Base-by-base conservation (phyloP, 2,797 vertebrate species). In the Dicrostonyx torquatus region DNA sequence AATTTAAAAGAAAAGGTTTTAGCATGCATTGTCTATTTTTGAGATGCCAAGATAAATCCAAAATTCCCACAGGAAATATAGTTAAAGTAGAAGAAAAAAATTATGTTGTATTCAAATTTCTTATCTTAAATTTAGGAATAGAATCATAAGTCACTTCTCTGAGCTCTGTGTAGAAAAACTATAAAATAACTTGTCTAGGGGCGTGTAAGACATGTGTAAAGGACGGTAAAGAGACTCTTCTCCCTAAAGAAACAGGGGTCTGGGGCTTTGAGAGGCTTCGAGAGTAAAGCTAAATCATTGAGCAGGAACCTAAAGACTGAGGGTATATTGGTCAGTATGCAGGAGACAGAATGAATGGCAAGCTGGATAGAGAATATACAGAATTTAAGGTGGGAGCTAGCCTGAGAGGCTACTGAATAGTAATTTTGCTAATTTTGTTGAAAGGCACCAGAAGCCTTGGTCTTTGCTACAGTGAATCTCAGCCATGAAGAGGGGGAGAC, bases 31-130 rank as follows among this genome's bases (percentile, higher is more conserved):
- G 48, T 13, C 29, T 58, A 75, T 53, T 94, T 94, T 95, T 89
- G 93, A 84, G 70, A 90, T 87, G 7, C 10, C 60, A 72, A 76
- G 20, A 10, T 72, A 90, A 94, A 87, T 89, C 72, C 45, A 93
- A 66, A 88, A 86, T 73, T 89, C 53, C 31, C 22, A 26, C 22
- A 78, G 31, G 91, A 96, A 95, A 93, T 90, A 89, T 82, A 85
- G 10, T 68, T 53, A 93, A 62, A 76, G 15, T 93, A 75, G 48
- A 92, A 89, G 31, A 96, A 72, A 80, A 87, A 64, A 4, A 24
- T 78, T 85, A 87, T 84, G 43, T 91, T 92, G 80, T 1, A 55
- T 37, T 96, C 34, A 90, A 29, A 93, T 88, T 93, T 96, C 31
- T 93, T 90, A 78, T 91, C 62, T 66, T 78, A 18, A 91, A 70